phyloP scores from a whole-genome alignment of 2,888 invertebrate genomes.

The Pristionchus japonicus region DNA sequence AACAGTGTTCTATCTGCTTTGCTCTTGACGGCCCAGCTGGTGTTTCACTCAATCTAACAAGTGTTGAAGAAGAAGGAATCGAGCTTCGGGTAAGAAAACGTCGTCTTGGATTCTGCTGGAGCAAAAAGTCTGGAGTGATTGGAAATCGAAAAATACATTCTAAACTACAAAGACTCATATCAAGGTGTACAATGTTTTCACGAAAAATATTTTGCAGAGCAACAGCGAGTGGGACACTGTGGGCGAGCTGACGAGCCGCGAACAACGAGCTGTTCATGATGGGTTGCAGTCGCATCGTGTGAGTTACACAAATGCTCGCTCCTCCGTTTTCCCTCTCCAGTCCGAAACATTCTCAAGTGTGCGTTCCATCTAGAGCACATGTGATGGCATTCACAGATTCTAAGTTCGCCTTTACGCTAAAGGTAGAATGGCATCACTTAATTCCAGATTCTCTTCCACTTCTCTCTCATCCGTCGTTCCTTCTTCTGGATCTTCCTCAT shows the following conservation, averaged over 20 bases:
- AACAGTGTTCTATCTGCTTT: neutral
- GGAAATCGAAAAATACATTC: too few species aligned
- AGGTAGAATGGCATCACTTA: too few species aligned
- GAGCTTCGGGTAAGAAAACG: neutral
- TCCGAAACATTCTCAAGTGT: too few species aligned
- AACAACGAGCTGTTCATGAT: neutral
- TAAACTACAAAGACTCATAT: too few species aligned
- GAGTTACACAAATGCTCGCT: neutral
- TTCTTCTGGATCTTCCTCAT: slow-evolving; percentile 28
- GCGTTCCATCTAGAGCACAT: too few species aligned
- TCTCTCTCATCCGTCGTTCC: neutral
- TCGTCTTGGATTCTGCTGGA: too few species aligned
- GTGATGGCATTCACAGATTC: too few species aligned
- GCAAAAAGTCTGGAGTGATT: too few species aligned
- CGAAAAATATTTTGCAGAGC: neutral
- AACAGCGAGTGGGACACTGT: neutral
- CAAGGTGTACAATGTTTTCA: too few species aligned
- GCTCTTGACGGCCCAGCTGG: neutral
- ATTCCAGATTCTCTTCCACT: neutral
- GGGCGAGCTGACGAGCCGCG: neutral
- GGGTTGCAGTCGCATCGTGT: neutral
- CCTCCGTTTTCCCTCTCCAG: neutral
- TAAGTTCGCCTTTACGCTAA: too few species aligned
- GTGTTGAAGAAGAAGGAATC: neutral
- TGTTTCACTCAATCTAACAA: neutral